Percentiles rank a stretch among this genome's conserved stretches.
phyloP scores from a whole-genome alignment of 2,797 vertebrate genomes.

The Argya squamiceps region DNA sequence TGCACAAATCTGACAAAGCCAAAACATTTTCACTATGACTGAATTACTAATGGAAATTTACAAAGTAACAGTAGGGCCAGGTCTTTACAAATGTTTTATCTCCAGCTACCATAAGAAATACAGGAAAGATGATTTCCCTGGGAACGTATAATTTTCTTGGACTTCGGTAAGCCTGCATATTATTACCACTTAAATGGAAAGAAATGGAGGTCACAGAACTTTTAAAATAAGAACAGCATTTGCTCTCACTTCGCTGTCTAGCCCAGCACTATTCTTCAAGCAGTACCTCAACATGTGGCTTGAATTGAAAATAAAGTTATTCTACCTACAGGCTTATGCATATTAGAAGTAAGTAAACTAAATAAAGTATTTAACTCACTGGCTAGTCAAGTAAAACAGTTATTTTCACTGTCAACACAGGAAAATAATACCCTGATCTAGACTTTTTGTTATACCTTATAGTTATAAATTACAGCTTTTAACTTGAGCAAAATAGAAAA shows the following conservation, averaged over 20 bases:
- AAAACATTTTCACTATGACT: not conserved
- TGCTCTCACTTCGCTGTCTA: not conserved
- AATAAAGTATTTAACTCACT: not conserved
- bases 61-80: not conserved
- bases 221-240: not conserved
- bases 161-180: not conserved
- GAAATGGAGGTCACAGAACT: not conserved
- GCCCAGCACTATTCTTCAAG: not conserved
- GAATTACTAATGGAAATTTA: not conserved
- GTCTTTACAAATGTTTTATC: not conserved
- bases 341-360: not conserved
- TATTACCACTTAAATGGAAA: not conserved
- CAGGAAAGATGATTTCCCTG: not conserved
- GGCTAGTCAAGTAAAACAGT: not conserved
- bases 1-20: not conserved
- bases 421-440: not conserved
- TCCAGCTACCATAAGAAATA: not conserved
- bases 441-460: not conserved
- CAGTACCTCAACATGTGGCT: accelerated
- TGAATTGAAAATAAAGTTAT: not conserved
- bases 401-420: not conserved
- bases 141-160: not conserved
- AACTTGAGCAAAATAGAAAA: not conserved
- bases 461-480: not conserved
- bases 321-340: not conserved